Evolutionary conservation across 2,113 vertebrate genomes (phyloP).

Genomic region (Pyxicephalus adspersus): DNA sequence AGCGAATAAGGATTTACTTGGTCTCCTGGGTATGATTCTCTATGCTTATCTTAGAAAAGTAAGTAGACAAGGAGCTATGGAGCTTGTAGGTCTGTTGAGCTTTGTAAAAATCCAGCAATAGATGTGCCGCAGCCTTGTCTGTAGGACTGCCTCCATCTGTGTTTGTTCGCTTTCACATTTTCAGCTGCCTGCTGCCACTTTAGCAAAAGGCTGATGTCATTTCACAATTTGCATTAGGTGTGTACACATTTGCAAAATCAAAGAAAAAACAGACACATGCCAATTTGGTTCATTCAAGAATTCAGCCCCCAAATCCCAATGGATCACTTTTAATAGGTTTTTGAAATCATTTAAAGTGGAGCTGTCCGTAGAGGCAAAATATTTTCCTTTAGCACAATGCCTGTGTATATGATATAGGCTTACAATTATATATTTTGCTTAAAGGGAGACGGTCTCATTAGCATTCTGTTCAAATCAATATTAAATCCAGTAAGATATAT

Average conservation of each 20-base stretch:
- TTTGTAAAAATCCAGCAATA: conserved; percentile 62
- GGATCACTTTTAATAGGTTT: background rate
- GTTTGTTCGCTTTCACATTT: conserved; percentile 63
- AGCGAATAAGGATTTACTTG: conserved; percentile 67
- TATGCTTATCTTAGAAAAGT: conserved; percentile 63
- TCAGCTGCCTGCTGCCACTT: conserved; percentile 67
- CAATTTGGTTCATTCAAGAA: conserved; percentile 58
- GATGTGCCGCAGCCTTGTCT: conserved; percentile 61
- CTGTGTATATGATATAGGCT: background rate
- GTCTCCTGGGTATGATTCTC: conserved; percentile 65
- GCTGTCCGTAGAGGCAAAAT: background rate
- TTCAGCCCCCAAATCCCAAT: conserved; percentile 9
- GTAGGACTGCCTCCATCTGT: conserved; percentile 67
- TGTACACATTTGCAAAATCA: conserved; percentile 47
- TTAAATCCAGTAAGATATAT: background rate
- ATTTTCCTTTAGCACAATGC: conserved; percentile 5
- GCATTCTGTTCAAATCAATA: conserved; percentile 38
- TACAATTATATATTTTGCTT: conserved; percentile 5
- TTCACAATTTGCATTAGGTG: conserved; percentile 60
- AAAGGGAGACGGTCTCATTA: background rate
- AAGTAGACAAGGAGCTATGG: conserved; percentile 56
- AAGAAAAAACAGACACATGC: conserved; percentile 51
- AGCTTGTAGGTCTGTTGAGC: conserved; percentile 61
- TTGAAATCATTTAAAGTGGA: background rate
- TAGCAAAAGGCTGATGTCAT: conserved; percentile 62